Percentiles rank a stretch among this genome's conserved stretches.
phyloP scores from a whole-genome alignment of 2,888 invertebrate species.

The Sarcophaga variegata region DNA sequence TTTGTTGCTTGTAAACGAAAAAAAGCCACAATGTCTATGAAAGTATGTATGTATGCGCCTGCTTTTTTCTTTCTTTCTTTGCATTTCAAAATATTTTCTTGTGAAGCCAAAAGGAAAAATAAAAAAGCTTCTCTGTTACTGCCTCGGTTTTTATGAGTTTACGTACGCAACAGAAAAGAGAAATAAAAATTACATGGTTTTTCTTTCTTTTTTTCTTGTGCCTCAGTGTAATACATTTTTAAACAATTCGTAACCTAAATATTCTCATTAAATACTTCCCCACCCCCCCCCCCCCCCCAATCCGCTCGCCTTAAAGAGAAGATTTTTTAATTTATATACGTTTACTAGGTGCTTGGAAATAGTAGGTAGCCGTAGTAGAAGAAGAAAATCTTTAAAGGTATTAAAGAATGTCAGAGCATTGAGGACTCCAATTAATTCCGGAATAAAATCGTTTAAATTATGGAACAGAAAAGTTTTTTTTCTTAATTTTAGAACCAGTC shows the following conservation, averaged over 20 bases:
- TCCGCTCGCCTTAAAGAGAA: too few species aligned
- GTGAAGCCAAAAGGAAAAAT: background rate
- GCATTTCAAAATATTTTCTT: background rate
- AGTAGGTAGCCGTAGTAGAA: too few species aligned
- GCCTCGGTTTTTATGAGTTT: background rate
- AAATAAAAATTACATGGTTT: background rate
- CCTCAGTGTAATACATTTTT: conserved; percentile 31
- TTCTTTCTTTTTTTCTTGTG: background rate
- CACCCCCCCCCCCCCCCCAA: too few species aligned
- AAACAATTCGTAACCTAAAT: conserved; percentile 62
- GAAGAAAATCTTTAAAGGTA: too few species aligned
- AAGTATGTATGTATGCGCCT: background rate
- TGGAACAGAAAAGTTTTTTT: too few species aligned
- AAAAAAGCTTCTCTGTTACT: background rate
- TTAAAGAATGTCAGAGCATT: too few species aligned
- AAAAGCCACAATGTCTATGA: background rate
- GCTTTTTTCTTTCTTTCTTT: background rate
- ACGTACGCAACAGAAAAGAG: background rate
- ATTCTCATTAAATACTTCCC: conserved; percentile 17
- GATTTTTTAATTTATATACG: too few species aligned
- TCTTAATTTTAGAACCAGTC: too few species aligned
- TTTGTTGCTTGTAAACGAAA: background rate
- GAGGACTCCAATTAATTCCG: too few species aligned
- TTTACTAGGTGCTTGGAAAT: too few species aligned
- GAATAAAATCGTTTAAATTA: too few species aligned